Percentiles rank a stretch among this genome's conserved stretches.
These are phyloP conservation scores for Anguilla marmorata DNA, from an alignment of 2,797 vertebrate species.

Conservation along the genomic window DNA sequence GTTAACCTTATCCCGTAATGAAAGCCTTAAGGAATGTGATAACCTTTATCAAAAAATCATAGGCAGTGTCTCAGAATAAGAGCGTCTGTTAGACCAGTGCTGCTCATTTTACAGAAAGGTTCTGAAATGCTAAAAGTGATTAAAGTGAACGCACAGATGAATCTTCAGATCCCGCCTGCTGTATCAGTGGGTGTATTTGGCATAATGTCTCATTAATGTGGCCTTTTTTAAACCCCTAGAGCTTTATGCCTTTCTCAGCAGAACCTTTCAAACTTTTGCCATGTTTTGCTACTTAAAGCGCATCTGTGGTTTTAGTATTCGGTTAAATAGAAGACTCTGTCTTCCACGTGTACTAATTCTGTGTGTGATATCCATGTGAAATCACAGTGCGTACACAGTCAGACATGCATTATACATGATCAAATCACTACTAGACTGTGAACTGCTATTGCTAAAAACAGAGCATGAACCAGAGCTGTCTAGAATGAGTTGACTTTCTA, in stretches of 20 bases:
- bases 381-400: not conserved
- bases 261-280: not conserved
- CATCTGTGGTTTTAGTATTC: not conserved
- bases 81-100: not conserved
- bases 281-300: not conserved
- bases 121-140: not conserved
- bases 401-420: not conserved
- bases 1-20: conserved; percentile 63
- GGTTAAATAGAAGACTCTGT: not conserved
- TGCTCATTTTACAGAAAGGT: not conserved
- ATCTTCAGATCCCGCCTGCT: not conserved
- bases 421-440: not conserved
- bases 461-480: not conserved
- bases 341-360: not conserved
- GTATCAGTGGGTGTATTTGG: not conserved
- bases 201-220: conserved; percentile 1
- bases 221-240: not conserved
- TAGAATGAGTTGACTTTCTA: not conserved
- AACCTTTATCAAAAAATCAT: conserved; percentile 45
- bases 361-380: not conserved
- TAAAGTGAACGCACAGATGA: not conserved
- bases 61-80: not conserved
- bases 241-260: not conserved
- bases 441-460: not conserved
- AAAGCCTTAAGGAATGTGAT: conserved; percentile 55